These are phyloP conservation scores for Dendronephthya gigantea DNA, from an alignment of 64 coral and sea anemone genomes.

Conservation along the genomic window DNA sequence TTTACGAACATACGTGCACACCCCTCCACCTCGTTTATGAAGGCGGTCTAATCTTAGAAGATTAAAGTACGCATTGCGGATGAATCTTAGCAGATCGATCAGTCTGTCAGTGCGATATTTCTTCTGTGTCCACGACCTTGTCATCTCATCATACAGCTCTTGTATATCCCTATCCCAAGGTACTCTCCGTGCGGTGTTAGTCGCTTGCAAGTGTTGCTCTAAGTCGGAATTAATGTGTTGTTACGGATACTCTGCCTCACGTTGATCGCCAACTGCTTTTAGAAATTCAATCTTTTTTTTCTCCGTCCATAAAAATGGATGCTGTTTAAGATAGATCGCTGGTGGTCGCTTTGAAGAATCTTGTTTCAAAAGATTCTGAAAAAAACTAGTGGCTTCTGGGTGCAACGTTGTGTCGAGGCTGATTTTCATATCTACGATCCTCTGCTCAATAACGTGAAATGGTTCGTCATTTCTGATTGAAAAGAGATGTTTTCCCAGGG, in stretches of 20 bases:
- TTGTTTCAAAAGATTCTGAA: background rate
- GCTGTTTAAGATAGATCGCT: background rate
- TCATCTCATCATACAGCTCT: background rate
- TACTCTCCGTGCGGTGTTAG: background rate
- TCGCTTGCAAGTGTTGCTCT: background rate
- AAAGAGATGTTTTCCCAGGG: background rate
- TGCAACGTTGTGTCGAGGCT: background rate
- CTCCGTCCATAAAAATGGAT: conserved; percentile 13
- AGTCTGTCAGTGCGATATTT: background rate
- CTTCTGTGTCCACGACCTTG: background rate
- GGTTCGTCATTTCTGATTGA: background rate
- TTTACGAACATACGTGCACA: too few species aligned
- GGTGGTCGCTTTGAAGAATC: background rate
- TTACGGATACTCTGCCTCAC: background rate
- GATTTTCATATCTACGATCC: background rate
- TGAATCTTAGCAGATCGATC: background rate
- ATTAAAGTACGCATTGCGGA: background rate
- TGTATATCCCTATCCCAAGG: background rate
- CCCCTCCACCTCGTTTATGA: too few species aligned
- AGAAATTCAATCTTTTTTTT: background rate
- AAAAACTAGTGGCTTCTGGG: conserved; percentile 1
- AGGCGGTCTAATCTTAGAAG: too few species aligned
- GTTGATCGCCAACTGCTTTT: background rate
- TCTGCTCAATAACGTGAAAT: background rate
- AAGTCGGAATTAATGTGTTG: background rate